Percentiles rank a stretch among this genome's conserved stretches.
Evolutionary conservation across 2,113 vertebrate genomes (phyloP).

Genomic region (Pelobates fuscus): DNA sequence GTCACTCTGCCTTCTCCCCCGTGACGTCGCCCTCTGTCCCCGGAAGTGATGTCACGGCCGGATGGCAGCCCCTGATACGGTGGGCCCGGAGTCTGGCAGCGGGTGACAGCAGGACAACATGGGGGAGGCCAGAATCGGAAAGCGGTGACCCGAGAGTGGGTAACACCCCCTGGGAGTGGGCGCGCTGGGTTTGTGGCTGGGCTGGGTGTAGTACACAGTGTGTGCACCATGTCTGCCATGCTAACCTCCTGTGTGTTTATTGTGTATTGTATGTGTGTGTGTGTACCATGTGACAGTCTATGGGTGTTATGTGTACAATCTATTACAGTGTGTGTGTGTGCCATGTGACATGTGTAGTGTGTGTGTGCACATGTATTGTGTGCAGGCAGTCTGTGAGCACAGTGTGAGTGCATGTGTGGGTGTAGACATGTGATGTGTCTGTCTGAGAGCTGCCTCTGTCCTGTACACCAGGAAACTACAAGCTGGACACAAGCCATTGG

Average conservation of each 20-base stretch:
- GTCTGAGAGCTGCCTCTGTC: too few species aligned
- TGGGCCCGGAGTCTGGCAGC: not conserved
- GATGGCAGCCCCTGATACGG: slow-evolving; percentile 9
- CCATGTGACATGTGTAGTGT: not conserved
- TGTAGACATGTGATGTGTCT: too few species aligned
- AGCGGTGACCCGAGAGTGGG: slow-evolving; percentile 13
- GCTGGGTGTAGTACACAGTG: not conserved
- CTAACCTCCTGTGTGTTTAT: not conserved
- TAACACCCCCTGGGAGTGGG: not conserved
- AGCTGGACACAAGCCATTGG: too few species aligned
- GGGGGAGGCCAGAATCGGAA: not conserved
- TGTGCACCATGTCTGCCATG: too few species aligned
- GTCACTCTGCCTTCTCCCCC: not conserved
- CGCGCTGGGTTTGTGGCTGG: too few species aligned
- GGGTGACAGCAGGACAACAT: slow-evolving; percentile 14
- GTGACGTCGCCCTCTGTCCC: not conserved
- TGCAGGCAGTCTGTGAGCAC: too few species aligned
- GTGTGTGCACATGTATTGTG: not conserved
- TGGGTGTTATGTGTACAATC: not conserved
- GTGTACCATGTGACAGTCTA: not conserved
- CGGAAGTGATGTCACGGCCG: slow-evolving; percentile 7
- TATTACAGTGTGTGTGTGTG: not conserved
- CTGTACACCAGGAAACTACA: too few species aligned
- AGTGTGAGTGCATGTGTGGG: too few species aligned
- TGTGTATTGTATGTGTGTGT: not conserved